Evolutionary conservation across 2,113 vertebrate species (phyloP), one percentile per base, ranked within the genome.

Genomic region (Rhineura floridana): DNA sequence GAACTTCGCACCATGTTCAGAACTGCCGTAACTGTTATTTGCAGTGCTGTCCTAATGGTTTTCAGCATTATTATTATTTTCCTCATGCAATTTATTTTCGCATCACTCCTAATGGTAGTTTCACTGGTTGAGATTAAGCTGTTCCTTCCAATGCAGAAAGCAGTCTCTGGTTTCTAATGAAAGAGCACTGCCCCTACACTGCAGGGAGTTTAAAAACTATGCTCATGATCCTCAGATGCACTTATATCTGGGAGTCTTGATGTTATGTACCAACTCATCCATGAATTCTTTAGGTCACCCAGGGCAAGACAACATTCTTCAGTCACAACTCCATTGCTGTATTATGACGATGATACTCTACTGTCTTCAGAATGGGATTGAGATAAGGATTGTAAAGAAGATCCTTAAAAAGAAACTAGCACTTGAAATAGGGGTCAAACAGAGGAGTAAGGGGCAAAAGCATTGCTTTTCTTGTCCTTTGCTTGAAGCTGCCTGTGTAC

Each of bases 351-450:
- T 86, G 42, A 72, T 80, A 80, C 48, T 80, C n/a, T 81, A 52
- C n/a, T 52, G n/a, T 46, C n/a, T 72, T 72, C 30, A 69, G 39
- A 52, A 39, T 80, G 36, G n/a, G 28, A 87, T 23, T 69, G 28
- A 80, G 85, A 87, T 36, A 87, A 69, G 28, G 48, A 59, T 33
- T 80, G 48, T 70, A 81, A 81, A 70, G 36, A 65, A 80, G 28
- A 80, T 80, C 48, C 77, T 44, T 80, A 55, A 80, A 69, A 21
- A 48, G 10, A 79, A 75, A 12, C 8, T 28, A 87, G 63, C 36
- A 70, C 30, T 87, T 67, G 46, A 87, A 59, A 59, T 6, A 59
- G 52, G 28, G 69, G 25, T 62, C 83, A 46, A 33, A 50, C 6
- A 2, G 17, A 72, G 39, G 48, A 72, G 39, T 33, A 79, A 55